Conservation (phyloP, 2,888 invertebrate genomes). For the Timema podura region DNA sequence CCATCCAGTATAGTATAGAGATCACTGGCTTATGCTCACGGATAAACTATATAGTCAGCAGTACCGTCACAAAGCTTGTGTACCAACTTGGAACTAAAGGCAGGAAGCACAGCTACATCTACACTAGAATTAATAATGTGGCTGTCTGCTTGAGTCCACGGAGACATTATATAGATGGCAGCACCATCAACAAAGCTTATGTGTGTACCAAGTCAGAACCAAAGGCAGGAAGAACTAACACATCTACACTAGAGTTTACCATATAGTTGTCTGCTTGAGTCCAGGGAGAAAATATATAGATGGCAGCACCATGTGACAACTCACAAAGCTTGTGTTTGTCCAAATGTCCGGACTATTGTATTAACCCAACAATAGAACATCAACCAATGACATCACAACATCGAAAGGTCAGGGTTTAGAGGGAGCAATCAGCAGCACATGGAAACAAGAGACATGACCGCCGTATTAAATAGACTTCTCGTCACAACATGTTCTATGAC, state of each 20-base stretch:
- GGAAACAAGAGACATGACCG: background rate
- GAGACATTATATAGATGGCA: background rate
- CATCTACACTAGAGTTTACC: background rate
- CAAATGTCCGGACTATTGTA: conserved; percentile 19
- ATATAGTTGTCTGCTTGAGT: conserved; percentile 22
- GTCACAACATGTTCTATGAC: no score
- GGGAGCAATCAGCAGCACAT: conserved; percentile 16
- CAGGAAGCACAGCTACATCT: background rate
- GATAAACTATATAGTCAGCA: no score
- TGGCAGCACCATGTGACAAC: conserved; percentile 23
- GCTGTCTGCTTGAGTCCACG: background rate
- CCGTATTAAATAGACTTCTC: no score
- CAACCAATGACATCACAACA: conserved; percentile 19
- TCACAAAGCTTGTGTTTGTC: conserved; percentile 22
- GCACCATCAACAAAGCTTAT: background rate
- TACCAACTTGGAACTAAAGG: no score
- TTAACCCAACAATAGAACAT: conserved; percentile 1
- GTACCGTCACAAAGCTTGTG: conserved; percentile 1
- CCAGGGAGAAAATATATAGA: conserved; percentile 24
- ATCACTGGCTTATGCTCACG: no score
- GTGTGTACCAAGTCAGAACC: background rate
- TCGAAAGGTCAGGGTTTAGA: background rate
- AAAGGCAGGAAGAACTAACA: background rate
- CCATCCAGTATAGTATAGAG: no score
- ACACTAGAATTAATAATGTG: background rate